phyloP scores from a whole-genome alignment of 1,140 invertebrate genomes.

The Magallana gigas region DNA sequence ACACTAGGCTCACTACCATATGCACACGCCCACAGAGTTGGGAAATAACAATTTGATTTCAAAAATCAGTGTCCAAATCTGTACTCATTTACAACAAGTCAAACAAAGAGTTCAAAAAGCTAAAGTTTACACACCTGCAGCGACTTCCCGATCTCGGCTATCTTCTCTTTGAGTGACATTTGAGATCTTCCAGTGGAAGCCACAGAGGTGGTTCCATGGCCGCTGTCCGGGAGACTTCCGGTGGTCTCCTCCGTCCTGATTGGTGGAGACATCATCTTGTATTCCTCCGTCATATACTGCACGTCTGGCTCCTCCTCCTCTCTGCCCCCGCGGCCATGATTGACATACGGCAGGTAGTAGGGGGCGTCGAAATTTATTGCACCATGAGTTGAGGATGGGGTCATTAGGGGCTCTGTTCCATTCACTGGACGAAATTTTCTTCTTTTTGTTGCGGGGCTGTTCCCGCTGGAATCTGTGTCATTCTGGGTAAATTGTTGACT shows the following conservation, averaged over 20 bases:
- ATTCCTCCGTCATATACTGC: constrained; percentile 27
- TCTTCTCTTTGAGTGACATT: constrained; percentile 46
- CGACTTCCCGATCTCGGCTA: constrained; percentile 52
- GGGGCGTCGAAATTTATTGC: constrained; percentile 35
- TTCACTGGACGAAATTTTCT: constrained; percentile 54
- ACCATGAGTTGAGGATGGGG: constrained; percentile 48
- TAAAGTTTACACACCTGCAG: constrained; percentile 41
- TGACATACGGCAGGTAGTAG: background rate
- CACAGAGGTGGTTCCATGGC: constrained; percentile 44
- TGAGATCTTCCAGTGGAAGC: constrained; percentile 49
- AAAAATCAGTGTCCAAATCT: no score
- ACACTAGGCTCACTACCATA: no score
- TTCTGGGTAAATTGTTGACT: constrained; percentile 68
- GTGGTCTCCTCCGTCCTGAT: constrained; percentile 2
- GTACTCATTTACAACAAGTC: no score
- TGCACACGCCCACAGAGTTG: no score
- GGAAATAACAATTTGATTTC: no score
- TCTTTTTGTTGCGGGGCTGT: constrained; percentile 54
- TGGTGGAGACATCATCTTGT: constrained; percentile 34
- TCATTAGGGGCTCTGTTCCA: constrained; percentile 39
- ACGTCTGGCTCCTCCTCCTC: background rate
- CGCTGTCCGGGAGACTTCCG: constrained; percentile 51
- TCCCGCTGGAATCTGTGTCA: constrained; percentile 73
- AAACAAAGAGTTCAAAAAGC: no score
- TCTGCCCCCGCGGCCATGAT: background rate